phyloP scores from a whole-genome alignment of 1,140 invertebrate genomes.

The Drosophila azteca region DNA sequence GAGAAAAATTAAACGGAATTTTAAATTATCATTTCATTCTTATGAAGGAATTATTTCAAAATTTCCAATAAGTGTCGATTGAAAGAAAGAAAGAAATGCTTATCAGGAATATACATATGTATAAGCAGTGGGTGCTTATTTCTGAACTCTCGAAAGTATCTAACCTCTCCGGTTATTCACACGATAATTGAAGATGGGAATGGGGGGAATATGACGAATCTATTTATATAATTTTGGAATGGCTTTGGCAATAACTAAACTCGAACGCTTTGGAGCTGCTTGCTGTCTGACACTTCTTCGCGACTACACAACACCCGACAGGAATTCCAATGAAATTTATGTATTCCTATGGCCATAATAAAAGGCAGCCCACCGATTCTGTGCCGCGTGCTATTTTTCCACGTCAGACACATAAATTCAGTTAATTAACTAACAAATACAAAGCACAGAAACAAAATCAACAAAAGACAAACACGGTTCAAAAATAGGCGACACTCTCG shows the following conservation, averaged over 20 bases:
- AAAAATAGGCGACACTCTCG: slow-evolving; percentile 73
- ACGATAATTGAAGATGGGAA: neutral
- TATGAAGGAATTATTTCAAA: no score
- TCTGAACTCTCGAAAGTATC: no score
- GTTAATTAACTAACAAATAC: slow-evolving; percentile 71
- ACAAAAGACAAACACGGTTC: slow-evolving; percentile 36
- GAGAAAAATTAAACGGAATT: no score
- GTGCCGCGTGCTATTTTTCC: slow-evolving; percentile 75
- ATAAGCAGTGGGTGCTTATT: no score
- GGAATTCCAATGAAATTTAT: slow-evolving; percentile 62
- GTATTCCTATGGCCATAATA: slow-evolving; percentile 60
- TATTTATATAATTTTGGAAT: slow-evolving; percentile 8
- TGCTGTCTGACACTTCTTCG: slow-evolving; percentile 17
- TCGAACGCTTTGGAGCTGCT: slow-evolving; percentile 15
- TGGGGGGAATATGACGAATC: slow-evolving; percentile 4
- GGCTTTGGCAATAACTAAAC: slow-evolving; percentile 48
- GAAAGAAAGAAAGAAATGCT: no score
- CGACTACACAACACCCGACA: slow-evolving; percentile 32
- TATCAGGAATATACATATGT: no score
- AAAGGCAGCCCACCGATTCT: slow-evolving; percentile 47
- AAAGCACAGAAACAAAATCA: slow-evolving; percentile 16
- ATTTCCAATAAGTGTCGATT: no score
- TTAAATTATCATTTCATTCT: no score
- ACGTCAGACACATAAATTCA: slow-evolving; percentile 80
- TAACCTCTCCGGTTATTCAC: no score